Evolutionary conservation across 2,797 vertebrate genomes (phyloP).

Genomic region (Serranus cabrilla): DNA sequence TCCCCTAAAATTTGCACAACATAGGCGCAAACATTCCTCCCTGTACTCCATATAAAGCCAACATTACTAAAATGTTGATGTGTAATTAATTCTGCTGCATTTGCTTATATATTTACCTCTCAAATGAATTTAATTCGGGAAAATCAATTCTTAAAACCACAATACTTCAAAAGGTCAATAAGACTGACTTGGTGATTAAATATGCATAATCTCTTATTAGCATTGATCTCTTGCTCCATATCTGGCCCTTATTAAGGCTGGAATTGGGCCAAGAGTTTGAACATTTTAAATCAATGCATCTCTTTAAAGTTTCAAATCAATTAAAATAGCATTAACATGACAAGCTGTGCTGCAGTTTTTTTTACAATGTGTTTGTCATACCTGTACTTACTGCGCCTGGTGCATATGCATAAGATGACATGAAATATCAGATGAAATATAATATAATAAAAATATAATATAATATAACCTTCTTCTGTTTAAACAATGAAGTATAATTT

Average conservation of each 20-base stretch:
- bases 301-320: slow-evolving; percentile 18
- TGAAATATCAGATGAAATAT: too few species aligned
- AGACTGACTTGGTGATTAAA: slow-evolving; percentile 18
- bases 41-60: background rate
- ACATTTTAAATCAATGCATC: slow-evolving; percentile 25
- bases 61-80: background rate
- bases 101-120: background rate
- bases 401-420: background rate
- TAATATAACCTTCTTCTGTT: background rate
- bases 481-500: background rate
- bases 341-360: background rate
- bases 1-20: too few species aligned
- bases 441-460: too few species aligned
- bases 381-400: background rate
- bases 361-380: background rate
- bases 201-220: slow-evolving; percentile 16
- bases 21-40: too few species aligned
- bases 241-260: background rate
- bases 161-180: slow-evolving; percentile 8
- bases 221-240: slow-evolving; percentile 36
- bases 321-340: background rate
- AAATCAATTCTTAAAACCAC: background rate
- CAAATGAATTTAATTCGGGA: background rate
- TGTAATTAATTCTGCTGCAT: background rate
- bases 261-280: slow-evolving; percentile 2